phyloP scores from a whole-genome alignment of 2,888 invertebrate genomes.

The Archaeoteleia sp. region DNA sequence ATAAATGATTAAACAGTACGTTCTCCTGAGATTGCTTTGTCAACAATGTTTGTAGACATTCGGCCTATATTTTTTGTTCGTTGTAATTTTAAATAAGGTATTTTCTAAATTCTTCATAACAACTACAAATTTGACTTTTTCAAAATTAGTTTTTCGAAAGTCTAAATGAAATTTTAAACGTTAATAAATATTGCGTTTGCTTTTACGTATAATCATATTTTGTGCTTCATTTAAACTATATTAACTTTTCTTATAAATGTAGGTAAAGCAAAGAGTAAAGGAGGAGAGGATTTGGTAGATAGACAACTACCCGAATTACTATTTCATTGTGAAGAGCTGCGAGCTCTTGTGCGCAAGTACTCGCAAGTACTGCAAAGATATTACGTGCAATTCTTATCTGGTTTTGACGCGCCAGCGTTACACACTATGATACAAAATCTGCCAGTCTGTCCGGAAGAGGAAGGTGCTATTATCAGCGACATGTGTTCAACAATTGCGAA shows the following conservation, averaged over 20 bases:
- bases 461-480: slow-evolving; percentile 94
- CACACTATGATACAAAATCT: slow-evolving; percentile 89
- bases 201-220: no score
- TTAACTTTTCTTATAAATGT: not conserved
- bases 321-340: slow-evolving; percentile 98
- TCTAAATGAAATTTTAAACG: no score
- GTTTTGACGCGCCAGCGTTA: slow-evolving; percentile 95
- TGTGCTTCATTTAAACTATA: no score
- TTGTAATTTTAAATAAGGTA: no score
- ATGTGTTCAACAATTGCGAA: slow-evolving; percentile 91
- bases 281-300: slow-evolving; percentile 95
- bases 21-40: no score
- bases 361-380: slow-evolving; percentile 98
- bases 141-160: no score
- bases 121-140: no score
- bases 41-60: no score
- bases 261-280: slow-evolving; percentile 87
- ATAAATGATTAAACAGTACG: no score
- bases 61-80: no score
- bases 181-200: no score
- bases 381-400: slow-evolving; percentile 97
- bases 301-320: slow-evolving; percentile 96
- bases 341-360: slow-evolving; percentile 95
- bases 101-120: no score
- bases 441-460: slow-evolving; percentile 93